Percentiles rank a stretch among this genome's conserved stretches.
phyloP scores from a whole-genome alignment of 2,797 vertebrate species.

The Neomorphus geoffroyi region DNA sequence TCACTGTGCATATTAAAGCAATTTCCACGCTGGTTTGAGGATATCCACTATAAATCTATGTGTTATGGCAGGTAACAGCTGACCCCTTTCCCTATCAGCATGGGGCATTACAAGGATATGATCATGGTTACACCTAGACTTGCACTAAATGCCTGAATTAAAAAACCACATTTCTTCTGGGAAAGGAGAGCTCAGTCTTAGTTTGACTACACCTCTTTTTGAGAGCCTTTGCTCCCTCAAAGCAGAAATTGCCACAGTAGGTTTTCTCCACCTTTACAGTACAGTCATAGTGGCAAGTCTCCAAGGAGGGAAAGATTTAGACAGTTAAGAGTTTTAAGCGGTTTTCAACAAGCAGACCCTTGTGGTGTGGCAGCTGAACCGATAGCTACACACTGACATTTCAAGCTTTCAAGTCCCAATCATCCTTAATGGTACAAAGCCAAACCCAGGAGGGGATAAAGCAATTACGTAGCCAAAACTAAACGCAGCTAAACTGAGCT shows the following conservation, averaged over 20 bases:
- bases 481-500: neutral
- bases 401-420: slow-evolving; percentile 31
- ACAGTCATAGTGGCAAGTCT: neutral
- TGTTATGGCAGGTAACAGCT: neutral
- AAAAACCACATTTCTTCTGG: neutral
- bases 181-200: neutral
- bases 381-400: slow-evolving; percentile 11
- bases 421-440: slow-evolving; percentile 12
- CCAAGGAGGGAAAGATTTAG: slow-evolving; percentile 18
- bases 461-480: neutral
- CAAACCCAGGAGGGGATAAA: slow-evolving; percentile 46
- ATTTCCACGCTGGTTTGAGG: neutral
- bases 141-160: neutral
- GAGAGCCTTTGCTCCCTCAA: neutral
- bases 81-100: neutral
- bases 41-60: neutral
- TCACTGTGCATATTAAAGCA: neutral
- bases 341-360: slow-evolving; percentile 29
- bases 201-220: neutral
- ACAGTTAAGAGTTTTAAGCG: slow-evolving; percentile 30
- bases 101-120: neutral
- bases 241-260: neutral
- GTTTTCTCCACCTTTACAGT: neutral
- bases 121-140: neutral
- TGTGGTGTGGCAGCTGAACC: neutral